Conservation (phyloP, 2,888 invertebrate genomes). For the Tipula confusa region DNA sequence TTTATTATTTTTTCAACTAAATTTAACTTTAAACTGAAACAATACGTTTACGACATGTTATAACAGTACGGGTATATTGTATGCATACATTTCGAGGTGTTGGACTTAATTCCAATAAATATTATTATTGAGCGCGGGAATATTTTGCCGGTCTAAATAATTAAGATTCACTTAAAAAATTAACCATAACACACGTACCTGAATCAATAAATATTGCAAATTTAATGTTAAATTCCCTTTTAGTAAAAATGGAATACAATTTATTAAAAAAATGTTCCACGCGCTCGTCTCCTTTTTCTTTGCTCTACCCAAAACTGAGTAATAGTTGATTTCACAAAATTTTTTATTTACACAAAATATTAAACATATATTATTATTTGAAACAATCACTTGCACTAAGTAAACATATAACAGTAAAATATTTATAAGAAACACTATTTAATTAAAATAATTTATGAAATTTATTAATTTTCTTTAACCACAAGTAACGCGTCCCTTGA, state of each 20-base stretch:
- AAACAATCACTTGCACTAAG: slow-evolving; percentile 30
- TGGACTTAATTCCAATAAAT: background rate
- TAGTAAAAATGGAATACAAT: slow-evolving; percentile 3
- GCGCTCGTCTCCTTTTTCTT: slow-evolving; percentile 32
- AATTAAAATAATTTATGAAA: slow-evolving; percentile 1
- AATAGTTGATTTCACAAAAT: slow-evolving; percentile 20
- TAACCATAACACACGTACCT: background rate
- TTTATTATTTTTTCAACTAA: background rate
- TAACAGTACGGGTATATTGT: background rate
- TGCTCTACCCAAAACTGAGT: slow-evolving; percentile 30
- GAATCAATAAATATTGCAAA: slow-evolving; percentile 6
- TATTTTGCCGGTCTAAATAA: slow-evolving; percentile 26
- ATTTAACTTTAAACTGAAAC: background rate
- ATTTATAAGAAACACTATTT: slow-evolving; percentile 16
- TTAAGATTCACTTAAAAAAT: background rate
- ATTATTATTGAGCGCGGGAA: slow-evolving; percentile 28
- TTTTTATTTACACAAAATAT: slow-evolving; percentile 27
- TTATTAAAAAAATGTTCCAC: slow-evolving; percentile 27
- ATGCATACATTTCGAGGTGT: background rate
- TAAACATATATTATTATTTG: slow-evolving; percentile 14
- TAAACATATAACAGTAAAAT: background rate
- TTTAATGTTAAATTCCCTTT: background rate
- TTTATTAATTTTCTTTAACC: slow-evolving; percentile 29
- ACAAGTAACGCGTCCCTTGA: slow-evolving; percentile 31
- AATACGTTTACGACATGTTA: background rate